Evolutionary conservation across 92 coral and sea anemone genomes (phyloP), one percentile per base, ranked within the genome.

Genomic region (Parazoanthus darwini): DNA sequence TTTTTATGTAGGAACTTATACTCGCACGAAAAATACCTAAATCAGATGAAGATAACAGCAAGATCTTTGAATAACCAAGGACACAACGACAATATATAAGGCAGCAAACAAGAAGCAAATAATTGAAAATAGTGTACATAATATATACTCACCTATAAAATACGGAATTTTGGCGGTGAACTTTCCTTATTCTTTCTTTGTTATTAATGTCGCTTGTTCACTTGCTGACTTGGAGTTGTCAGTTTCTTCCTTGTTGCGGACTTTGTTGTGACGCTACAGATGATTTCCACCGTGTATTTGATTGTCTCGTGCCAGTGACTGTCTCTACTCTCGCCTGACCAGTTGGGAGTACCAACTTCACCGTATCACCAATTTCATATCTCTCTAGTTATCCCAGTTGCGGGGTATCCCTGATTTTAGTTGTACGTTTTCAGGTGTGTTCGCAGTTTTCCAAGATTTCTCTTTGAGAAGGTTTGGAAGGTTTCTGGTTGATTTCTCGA

Each of bases 151-250:
- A 58, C 85, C 50, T 13, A 80, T 80, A 46, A 58, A 8, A 80
- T 36, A 58, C 33, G 48, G 48, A 80, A 80, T 80, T 56, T 29
- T 80, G 85, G 85, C 85, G 85, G 70, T 58, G 26, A 11, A 35
- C 59, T 75, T 77, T 39, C 14, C 81, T 42, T 77, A 0, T 6
- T 77, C 20, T 8, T 9, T 14, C 5, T 20, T 11, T 23, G 16
- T 4, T 20, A 3, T 43, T 29, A 74, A 3, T 4, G 25, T 63
- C 8, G 9, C 43, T 37, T 33, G 37, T n/a, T 39, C 26, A 11
- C 44, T 35, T 13, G 6, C 3, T 74, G 78, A 74, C 78, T 9
- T 6, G 37, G 6, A 44, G 58, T 48, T 78, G 18, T 8, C 22
- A 3, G 18, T n/a, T 44, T 46, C 66, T 78, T 78, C 43, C 33